Conservation (phyloP, 2,113 vertebrate species). For the Otis tarda region DNA sequence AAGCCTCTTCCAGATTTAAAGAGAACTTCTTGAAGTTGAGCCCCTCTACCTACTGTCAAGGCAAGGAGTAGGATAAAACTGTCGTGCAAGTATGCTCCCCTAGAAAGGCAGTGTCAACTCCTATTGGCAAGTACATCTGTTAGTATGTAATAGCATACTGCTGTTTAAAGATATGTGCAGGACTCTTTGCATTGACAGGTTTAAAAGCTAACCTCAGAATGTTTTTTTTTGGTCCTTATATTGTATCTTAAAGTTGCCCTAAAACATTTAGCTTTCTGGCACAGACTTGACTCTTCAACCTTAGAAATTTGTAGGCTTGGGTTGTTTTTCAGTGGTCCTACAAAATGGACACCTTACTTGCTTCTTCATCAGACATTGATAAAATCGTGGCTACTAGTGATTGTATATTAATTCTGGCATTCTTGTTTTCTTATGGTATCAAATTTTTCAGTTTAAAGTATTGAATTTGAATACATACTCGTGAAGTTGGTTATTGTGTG, state of each 20-base stretch:
- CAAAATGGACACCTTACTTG: not conserved
- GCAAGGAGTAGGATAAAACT: not conserved
- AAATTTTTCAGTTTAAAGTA: not conserved
- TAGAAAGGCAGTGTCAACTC: not conserved
- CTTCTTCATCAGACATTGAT: not conserved
- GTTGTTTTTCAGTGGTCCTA: not conserved
- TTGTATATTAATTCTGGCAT: not conserved
- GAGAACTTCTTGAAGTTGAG: not conserved
- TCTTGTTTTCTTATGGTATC: not conserved
- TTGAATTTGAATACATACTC: not conserved
- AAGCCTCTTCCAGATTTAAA: not conserved
- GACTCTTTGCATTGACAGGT: not conserved
- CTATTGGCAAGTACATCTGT: not conserved
- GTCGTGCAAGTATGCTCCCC: not conserved
- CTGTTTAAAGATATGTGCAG: not conserved
- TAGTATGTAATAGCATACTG: not conserved
- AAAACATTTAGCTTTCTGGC: not conserved
- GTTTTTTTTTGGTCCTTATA: not conserved
- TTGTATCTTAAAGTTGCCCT: not conserved
- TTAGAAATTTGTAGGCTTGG: not conserved
- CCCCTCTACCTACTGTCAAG: not conserved
- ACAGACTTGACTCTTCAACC: not conserved
- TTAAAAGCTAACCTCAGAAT: not conserved
- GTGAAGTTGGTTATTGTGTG: not conserved
- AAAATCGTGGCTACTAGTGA: not conserved